Evolutionary conservation across 2,113 vertebrate genomes (phyloP), one percentile per base, ranked within the genome.

Genomic region (Seriola aureovittata): DNA sequence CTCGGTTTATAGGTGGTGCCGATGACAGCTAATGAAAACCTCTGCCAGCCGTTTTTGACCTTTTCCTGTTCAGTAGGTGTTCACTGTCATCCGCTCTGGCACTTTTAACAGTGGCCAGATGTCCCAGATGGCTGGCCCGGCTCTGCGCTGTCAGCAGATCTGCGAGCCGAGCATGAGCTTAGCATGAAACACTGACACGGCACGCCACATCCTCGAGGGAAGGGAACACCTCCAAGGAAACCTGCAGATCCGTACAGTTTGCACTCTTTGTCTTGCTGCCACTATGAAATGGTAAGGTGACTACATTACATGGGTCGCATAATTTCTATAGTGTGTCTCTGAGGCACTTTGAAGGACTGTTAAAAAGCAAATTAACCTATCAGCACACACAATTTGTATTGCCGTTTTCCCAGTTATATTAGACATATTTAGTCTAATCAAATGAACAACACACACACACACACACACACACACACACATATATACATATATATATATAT

Each of bases 101-200:
- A 57, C 66, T 68, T 68, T 17, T 84, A 85, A 84, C 86, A 54
- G 52, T 16, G 78, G 54, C 86, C 87, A 89, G 85, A 89, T 91
- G 88, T 89, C 89, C 80, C 91, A 82, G 81, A 69, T 75, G 88
- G 76, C 65, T 8, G 59, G 44, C 50, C 4, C 17, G 25, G 55
- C 71, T 52, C 68, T 80, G 88, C 63, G n/a, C 81, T 42, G 87
- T 93, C 92, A 92, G 92, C 91, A 91, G 72, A 81, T 92, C 85
- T 86, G 85, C 8, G 44, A 68, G 64, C 66, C 3, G 34, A 70
- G 71, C 8, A 19, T 59, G 86, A 88, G 78, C 75, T 58, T 46
- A 67, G 74, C 50, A 34, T 74, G 70, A 89, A 82, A 73, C 84
- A 84, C 75, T 42, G 78, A 86, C 84, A 75, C 65, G 25, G 73